Conservation (phyloP, 35 echinoderm and acorn worm species). For the Patiria miniata region DNA sequence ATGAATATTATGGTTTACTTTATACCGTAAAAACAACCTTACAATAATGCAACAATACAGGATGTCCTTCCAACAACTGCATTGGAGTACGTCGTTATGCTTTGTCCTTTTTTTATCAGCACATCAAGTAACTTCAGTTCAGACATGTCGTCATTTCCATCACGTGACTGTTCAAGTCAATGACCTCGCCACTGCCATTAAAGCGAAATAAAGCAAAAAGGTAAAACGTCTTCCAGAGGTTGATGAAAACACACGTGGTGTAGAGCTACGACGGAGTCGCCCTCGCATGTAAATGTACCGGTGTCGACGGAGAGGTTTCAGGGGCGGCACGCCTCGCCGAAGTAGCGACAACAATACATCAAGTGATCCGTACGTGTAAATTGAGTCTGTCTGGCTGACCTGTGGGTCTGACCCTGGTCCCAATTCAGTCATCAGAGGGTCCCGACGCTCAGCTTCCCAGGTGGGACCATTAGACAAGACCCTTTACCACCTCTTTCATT, state of each 20-base stretch:
- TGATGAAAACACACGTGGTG: background rate
- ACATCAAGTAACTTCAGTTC: too few species aligned
- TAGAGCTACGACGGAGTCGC: too few species aligned
- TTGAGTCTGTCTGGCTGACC: background rate
- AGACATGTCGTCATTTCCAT: conserved; percentile 1
- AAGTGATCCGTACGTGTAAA: conserved; percentile 31
- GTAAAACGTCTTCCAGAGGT: background rate
- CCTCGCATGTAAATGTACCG: conserved; percentile 7
- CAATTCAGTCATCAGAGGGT: background rate
- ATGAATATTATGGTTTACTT: too few species aligned
- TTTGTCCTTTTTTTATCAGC: too few species aligned
- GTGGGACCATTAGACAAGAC: background rate
- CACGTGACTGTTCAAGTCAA: conserved; percentile 1
- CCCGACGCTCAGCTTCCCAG: background rate
- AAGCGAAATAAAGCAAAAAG: too few species aligned
- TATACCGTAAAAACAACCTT: too few species aligned
- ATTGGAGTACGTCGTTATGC: too few species aligned
- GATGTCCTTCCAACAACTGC: too few species aligned
- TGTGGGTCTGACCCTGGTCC: background rate
- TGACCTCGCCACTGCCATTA: background rate
- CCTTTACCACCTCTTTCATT: conserved; percentile 17
- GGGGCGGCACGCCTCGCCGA: conserved; percentile 21
- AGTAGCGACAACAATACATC: conserved; percentile 14
- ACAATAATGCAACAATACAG: too few species aligned
- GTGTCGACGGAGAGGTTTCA: conserved; percentile 1